Percentiles rank a stretch among this genome's conserved stretches.
Evolutionary conservation across 1,140 invertebrate species (phyloP).

Genomic region (Drosophila punjabiensis): DNA sequence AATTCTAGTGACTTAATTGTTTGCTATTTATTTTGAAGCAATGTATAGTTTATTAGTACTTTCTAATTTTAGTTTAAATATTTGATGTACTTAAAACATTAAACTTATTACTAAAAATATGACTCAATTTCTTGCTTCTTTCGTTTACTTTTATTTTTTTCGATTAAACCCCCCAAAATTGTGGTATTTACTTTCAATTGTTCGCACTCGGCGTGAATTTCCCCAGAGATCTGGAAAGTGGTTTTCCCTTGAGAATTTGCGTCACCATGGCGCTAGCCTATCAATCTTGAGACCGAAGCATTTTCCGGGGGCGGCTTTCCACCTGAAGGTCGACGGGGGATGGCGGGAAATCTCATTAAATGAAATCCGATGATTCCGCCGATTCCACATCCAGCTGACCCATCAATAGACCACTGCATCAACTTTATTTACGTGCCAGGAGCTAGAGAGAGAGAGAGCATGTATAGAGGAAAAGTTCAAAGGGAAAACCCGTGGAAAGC

Average conservation of each 20-base stretch:
- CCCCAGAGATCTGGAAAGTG: slow-evolving; percentile 10
- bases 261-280: slow-evolving; percentile 11
- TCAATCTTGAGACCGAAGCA: not conserved
- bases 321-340: slow-evolving; percentile 12
- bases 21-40: too few species aligned
- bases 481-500: slow-evolving; percentile 7
- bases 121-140: too few species aligned
- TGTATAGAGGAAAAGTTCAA: slow-evolving; percentile 22
- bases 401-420: slow-evolving; percentile 43
- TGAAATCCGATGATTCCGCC: slow-evolving; percentile 49
- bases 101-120: too few species aligned
- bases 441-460: not conserved
- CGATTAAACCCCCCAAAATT: slow-evolving; percentile 14
- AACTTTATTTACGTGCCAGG: slow-evolving; percentile 39
- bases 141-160: not conserved
- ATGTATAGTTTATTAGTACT: too few species aligned
- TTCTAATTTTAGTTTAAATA: too few species aligned
- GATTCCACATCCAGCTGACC: slow-evolving; percentile 26
- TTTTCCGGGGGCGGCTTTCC: not conserved
- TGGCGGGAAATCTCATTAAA: slow-evolving; percentile 64
- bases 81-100: too few species aligned
- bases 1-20: too few species aligned
- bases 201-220: slow-evolving; percentile 33
- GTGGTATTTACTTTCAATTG: slow-evolving; percentile 33
- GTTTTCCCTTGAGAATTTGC: slow-evolving; percentile 11